Conservation (phyloP, 1,140 invertebrate species). For the Homarus americanus region DNA sequence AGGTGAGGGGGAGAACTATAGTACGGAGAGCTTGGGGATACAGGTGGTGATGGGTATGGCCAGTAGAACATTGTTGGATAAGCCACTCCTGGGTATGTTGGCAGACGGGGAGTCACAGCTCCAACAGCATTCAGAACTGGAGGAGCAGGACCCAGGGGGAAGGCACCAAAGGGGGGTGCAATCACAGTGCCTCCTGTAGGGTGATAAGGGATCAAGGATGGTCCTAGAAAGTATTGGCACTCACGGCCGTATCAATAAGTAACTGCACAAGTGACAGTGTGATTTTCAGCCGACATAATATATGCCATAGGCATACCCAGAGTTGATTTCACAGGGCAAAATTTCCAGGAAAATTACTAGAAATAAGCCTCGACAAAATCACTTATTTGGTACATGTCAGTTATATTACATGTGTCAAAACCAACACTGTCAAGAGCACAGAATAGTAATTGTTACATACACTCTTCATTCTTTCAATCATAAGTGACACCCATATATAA, state of each 20-base stretch:
- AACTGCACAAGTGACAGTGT: constrained; percentile 19
- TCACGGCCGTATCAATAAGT: constrained; percentile 10
- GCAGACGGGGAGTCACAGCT: constrained; percentile 80
- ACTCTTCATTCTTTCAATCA: neutral
- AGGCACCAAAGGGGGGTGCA: constrained; percentile 78
- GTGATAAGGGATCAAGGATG: constrained; percentile 45
- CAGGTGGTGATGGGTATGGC: constrained; percentile 94
- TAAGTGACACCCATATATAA: neutral
- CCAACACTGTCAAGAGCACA: neutral
- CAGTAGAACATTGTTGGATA: constrained; percentile 86
- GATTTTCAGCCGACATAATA: neutral
- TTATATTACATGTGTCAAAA: neutral
- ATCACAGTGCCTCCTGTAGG: constrained; percentile 82
- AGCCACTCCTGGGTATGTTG: constrained; percentile 79
- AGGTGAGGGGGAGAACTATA: constrained; percentile 80
- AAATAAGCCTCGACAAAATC: neutral
- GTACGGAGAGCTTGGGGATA: constrained; percentile 92
- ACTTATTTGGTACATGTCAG: neutral
- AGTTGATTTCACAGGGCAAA: neutral
- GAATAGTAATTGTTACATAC: neutral
- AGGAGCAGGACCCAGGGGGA: constrained; percentile 78
- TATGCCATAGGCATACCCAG: neutral
- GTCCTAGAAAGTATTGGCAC: neutral
- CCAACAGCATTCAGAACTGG: constrained; percentile 78
- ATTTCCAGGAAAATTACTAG: neutral